Base-by-base conservation (phyloP, 2,888 invertebrate species). In the Mylabris sibirica region DNA sequence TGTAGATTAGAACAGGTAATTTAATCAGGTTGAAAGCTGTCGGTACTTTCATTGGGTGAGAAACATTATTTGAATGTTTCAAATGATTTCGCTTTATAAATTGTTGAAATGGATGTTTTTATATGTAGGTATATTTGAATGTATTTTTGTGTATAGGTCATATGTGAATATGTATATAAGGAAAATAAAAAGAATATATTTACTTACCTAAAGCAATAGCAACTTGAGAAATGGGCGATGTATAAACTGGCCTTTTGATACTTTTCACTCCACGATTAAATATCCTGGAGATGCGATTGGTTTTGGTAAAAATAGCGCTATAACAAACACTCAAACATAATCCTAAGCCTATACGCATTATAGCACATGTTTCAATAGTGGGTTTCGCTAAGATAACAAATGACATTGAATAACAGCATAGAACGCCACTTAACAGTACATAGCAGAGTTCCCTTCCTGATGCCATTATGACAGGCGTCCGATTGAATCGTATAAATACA, bases 371-470 rank as follows among this genome's bases (percentile, higher is more conserved):
- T 71, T 88, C 85, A 4, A 88, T 85, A 0, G 90, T 89, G 2
- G 93, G 93, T 72, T 87, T 88, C 59, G 91, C 88, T 60, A 93
- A 87, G 74, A 93, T 89, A 14, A 92, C 86, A 79, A 93, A 92
- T 6, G 92, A 91, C 78, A 78, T 78, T 59, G 87, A 86, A 80
- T 93, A 93, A 77, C 92, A 92, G 63, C 90, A 86, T 24, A 90
- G 83, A 71, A 93, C 90, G 12, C 93, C 93, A 67, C 87, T 84
- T n/a, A 93, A 84, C 41, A 94, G 87, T 14, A 93, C 90, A 81
- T 92, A 93, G 82, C 93, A 93, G 9, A 94, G 85, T 79, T 93
- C 93, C 12, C 93, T 86, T 0, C 93, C 93, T 0, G 92, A 92
- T 1, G 93, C 93, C 88, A 92, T 92, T 61, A 72, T 73, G 20